Conservation (phyloP, 2,888 invertebrate genomes). For the Lasioglossum zephyrum region DNA sequence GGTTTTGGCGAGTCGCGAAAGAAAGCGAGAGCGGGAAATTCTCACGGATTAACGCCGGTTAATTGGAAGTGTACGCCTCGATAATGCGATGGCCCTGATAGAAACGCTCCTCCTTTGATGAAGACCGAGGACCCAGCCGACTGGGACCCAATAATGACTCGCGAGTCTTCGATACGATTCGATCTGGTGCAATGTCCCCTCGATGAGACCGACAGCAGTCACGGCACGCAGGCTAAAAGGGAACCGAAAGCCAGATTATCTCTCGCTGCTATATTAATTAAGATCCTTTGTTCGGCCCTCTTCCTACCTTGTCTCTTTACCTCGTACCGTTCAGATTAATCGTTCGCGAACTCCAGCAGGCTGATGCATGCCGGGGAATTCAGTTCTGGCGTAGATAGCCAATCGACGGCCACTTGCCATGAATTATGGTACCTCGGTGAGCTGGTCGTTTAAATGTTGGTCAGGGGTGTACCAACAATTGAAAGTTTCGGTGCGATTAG, state of each 20-base stretch:
- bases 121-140: conserved; percentile 14
- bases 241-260: conserved; percentile 52
- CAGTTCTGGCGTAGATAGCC: not conserved
- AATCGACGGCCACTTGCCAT: not conserved
- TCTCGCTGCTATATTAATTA: conserved; percentile 69
- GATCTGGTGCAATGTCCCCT: conserved; percentile 63
- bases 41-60: conserved; percentile 72
- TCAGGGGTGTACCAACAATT: not conserved
- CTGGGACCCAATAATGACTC: conserved; percentile 63
- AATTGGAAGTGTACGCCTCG: conserved; percentile 73
- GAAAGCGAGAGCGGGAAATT: conserved; percentile 53
- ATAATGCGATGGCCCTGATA: conserved; percentile 70
- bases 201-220: conserved; percentile 34
- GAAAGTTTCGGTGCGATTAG: not conserved
- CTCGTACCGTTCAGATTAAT: conserved; percentile 11
- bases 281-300: conserved; percentile 66
- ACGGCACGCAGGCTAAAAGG: conserved; percentile 23
- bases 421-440: not conserved
- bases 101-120: conserved; percentile 54
- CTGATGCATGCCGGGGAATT: not conserved
- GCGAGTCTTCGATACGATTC: conserved; percentile 58
- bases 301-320: conserved; percentile 15
- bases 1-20: not conserved
- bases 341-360: not conserved
- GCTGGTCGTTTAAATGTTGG: not conserved